Conservation (phyloP, 2,113 vertebrate genomes). For the Gnathonemus echidnorhynchus region DNA sequence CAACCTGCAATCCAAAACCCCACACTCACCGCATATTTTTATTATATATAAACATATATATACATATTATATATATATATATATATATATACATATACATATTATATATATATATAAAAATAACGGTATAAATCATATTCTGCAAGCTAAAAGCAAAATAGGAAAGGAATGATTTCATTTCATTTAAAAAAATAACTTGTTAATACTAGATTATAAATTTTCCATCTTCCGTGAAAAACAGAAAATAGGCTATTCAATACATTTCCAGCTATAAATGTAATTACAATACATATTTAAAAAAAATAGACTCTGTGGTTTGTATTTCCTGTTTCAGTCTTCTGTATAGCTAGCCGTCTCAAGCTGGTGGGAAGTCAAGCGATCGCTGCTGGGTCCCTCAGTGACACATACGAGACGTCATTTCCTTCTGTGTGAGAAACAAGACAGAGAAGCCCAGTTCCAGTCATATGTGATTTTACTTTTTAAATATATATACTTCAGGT, state of each 20-base stretch:
- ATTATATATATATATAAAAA: too few species aligned
- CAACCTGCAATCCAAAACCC: not conserved
- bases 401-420: constrained; percentile 93
- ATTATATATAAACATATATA: too few species aligned
- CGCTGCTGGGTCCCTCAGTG: constrained; percentile 60
- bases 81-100: constrained; percentile 32
- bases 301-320: constrained; percentile 57
- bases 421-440: constrained; percentile 70
- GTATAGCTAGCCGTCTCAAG: constrained; percentile 35
- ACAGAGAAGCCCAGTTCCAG: not conserved
- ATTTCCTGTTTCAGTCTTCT: constrained; percentile 41
- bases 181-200: constrained; percentile 42
- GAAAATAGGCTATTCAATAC: constrained; percentile 37
- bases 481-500: not conserved
- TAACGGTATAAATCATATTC: constrained; percentile 44
- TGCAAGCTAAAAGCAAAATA: constrained; percentile 38
- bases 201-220: constrained; percentile 59
- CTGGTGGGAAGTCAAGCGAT: not conserved
- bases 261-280: constrained; percentile 51
- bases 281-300: constrained; percentile 70
- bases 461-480: not conserved
- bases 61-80: not conserved
- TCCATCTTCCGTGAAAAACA: constrained; percentile 27
- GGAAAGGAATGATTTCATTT: constrained; percentile 51
- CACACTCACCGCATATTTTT: not conserved